phyloP scores from a whole-genome alignment of 2,797 vertebrate genomes.

The Phoxinus dragarum region DNA sequence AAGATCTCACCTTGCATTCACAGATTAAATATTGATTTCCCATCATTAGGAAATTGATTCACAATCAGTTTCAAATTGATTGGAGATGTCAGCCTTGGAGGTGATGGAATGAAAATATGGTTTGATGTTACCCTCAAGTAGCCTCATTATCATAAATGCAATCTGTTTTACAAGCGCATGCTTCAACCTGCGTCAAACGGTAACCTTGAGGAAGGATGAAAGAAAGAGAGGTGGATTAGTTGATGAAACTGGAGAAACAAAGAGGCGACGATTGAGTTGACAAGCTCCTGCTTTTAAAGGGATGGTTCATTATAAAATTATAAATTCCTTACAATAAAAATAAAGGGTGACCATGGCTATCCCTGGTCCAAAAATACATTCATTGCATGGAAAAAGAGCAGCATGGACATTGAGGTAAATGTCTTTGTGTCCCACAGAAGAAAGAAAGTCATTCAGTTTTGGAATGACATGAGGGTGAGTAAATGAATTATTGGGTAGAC shows the following conservation, averaged over 20 bases:
- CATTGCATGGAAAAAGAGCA: background rate
- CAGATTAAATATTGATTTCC: conserved; percentile 70
- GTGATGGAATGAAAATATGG: conserved; percentile 55
- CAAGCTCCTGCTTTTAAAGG: conserved; percentile 10
- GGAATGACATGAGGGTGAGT: background rate
- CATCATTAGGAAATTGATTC: conserved; percentile 60
- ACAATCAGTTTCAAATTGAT: conserved; percentile 64
- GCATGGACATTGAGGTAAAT: background rate
- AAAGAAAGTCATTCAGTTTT: background rate
- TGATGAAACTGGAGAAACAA: conserved; percentile 21
- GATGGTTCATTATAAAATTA: background rate
- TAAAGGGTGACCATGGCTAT: background rate
- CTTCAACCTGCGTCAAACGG: conserved; percentile 38
- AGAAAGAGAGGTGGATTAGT: conserved; percentile 27
- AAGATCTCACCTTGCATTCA: conserved; percentile 58
- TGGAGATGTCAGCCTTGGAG: conserved; percentile 60
- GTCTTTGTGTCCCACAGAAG: background rate
- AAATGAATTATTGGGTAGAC: background rate
- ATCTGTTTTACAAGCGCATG: conserved; percentile 52
- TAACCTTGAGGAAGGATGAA: conserved; percentile 38
- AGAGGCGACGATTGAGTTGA: background rate
- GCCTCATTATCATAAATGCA: conserved; percentile 40
- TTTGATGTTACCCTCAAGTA: conserved; percentile 22
- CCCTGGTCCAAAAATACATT: background rate
- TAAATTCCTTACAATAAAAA: background rate